Percentiles rank a stretch among this genome's conserved stretches.
phyloP scores from a whole-genome alignment of 1,140 invertebrate species.

The Nephotettix cincticeps region DNA sequence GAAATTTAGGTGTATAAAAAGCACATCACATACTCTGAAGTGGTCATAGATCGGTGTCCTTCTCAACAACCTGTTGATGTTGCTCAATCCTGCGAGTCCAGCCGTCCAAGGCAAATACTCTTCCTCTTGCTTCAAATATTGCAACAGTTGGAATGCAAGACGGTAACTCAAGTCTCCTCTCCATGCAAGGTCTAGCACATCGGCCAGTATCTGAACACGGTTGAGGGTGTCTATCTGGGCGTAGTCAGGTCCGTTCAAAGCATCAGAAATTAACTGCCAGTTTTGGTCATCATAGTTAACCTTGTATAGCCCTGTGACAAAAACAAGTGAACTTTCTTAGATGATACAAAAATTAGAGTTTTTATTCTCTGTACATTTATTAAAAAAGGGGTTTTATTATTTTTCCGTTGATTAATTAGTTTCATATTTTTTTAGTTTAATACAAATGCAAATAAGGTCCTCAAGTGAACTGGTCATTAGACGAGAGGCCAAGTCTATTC shows the following conservation, averaged over 20 bases:
- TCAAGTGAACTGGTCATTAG: too few relatives aligned
- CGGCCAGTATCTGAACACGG: constrained; percentile 77
- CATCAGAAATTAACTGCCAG: constrained; percentile 62
- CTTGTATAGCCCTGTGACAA: constrained; percentile 67
- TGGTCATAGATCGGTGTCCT: constrained; percentile 45
- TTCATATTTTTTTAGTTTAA: too few relatives aligned
- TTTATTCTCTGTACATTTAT: too few relatives aligned
- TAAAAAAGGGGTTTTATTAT: too few relatives aligned
- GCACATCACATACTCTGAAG: constrained; percentile 52
- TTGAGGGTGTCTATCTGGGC: constrained; percentile 65
- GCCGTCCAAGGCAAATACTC: constrained; percentile 56
- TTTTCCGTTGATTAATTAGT: too few relatives aligned
- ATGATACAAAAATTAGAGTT: too few relatives aligned
- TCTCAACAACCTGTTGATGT: constrained; percentile 49
- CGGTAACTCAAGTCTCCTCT: constrained; percentile 65
- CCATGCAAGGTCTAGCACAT: constrained; percentile 73
- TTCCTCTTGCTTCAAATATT: constrained; percentile 53
- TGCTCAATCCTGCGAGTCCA: constrained; percentile 48
- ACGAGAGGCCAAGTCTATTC: too few relatives aligned
- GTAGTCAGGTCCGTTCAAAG: constrained; percentile 56
- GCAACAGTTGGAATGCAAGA: constrained; percentile 57
- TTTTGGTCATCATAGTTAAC: constrained; percentile 73
- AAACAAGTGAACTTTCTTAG: too few relatives aligned
- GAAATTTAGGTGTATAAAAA: too few relatives aligned
- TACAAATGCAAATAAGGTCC: too few relatives aligned